Base-by-base conservation (phyloP, 2,113 vertebrate species). In the Malurus alboscapulatus region DNA sequence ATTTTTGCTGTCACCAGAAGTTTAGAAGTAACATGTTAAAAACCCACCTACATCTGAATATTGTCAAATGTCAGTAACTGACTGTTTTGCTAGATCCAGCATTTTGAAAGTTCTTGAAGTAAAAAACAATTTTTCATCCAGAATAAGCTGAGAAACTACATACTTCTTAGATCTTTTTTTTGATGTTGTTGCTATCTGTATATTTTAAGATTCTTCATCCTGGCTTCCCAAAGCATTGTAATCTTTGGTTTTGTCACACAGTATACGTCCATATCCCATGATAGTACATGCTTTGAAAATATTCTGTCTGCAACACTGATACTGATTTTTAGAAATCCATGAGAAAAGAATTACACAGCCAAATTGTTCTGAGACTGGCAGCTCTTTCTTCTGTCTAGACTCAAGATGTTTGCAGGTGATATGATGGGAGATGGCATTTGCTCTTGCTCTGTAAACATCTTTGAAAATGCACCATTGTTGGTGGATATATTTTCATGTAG, bases 361-460 rank as follows among this genome's bases (percentile, higher is more conserved):
- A 91, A 24, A 83, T 58, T 71, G 32, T 91, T 76, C 32, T 17
- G 26, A 87, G 71, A 32, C 25, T 87, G 84, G 71, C 93, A 96
- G 87, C 78, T 38, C 42, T 89, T 93, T 93, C 34, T 76, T 92
- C 67, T 88, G 84, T 87, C 71, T 82, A 79, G 69, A 82, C 62
- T 92, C 62, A 82, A 61, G 81, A 80, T 9, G 15, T 92, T 92
- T 21, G 4, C 78, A 87, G 87, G 81, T 85, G 84, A 93, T 87
- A 78, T 84, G 90, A 95, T 84, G 44, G 59, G 40, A 82, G 74
- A 20, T 91, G 89, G 61, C 74, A 79, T 92, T 96, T 92, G 92
- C 74, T 92, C 66, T 84, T 65, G 29, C 40, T 87, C 62, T 91
- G 59, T 73, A 91, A 92, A 92, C 32, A 22, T 44, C 59, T 77